Evolutionary conservation across 2,797 vertebrate genomes (phyloP), one percentile per base, ranked within the genome.

Genomic region (Danio choprae): DNA sequence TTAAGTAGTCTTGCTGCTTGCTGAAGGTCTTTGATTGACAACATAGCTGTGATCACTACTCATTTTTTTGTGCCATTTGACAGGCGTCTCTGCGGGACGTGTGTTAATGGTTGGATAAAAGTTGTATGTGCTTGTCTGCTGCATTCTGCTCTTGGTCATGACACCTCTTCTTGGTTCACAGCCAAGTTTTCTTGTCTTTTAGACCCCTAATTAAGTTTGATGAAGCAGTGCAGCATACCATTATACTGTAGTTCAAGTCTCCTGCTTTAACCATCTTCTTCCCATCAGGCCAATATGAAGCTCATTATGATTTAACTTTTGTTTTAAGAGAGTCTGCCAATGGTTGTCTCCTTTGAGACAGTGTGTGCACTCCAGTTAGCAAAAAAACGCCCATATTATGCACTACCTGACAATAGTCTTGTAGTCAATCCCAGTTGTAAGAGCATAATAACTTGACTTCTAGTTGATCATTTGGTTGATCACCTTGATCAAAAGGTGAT

Each of bases 171-270:
- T 82, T 68, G n/a, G 51, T 48, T 60, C 56, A 46, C 71, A 74
- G 29, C 63, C 63, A 18, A 13, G 77, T 81, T 68, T 48, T 81
- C 75, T 77, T 68, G 73, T 76, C 60, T 60, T 71, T 62, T 77
- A 72, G 73, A 74, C 80, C 76, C 48, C 78, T 83, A 68, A 83
- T 84, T 84, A 83, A 78, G 44, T 55, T 41, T 60, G 76, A 80
- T n/a, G 44, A 63, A 36, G 58, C 22, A 20, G 56, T 46, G 56
- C 38, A 22, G 40, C 18, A 29, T 59, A 51, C 71, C 59, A 38
- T 48, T 80, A 55, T 48, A 53, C 72, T 11, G 48, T 51, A 51
- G 7, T 84, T 76, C 68, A 38, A 29, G 77, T 68, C 67, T 77
- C 18, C 7, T 12, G 18, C 56, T 67, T 51, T 16, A 43, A 63